Base-by-base conservation (phyloP, 2,797 vertebrate genomes). In the Kryptopterus vitreolus region DNA sequence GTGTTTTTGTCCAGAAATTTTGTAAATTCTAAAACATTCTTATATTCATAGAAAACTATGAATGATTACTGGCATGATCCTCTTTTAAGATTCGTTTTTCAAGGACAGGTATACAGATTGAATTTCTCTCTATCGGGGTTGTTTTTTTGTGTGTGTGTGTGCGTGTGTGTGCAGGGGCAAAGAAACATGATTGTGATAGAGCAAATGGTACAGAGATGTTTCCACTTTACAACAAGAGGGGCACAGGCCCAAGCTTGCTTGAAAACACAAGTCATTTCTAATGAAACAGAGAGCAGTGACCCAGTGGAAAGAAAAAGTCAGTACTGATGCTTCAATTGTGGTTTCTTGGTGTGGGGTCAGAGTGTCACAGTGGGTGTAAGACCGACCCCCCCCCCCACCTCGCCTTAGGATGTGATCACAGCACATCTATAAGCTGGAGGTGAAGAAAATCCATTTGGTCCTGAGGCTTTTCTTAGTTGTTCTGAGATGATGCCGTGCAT, bases 271-370 rank as follows among this genome's bases (percentile, higher is more conserved):
- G 31, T n/a, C 33, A 38, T 58, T 18, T 73, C 31, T 43, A 38
- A 58, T 73, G 7, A 73, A 57, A 35, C 22, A 13, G 22, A 13
- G 31, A 33, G 46, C 4, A 2, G 26, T n/a, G 35, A 43, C 35
- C 63, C 22, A 43, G 13, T 66, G 63, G 35, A 69, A 29, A 69
- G 43, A 66, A 5, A 69, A 26, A 26, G 46, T 69, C 68, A 50
- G 8, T 1, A 70, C 46, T 22, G 68, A 55, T 1, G 4, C 48
- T 53, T 53, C 48, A 16, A 38, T 9, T 24, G 13, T 33, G 71
- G 22, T 57, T 57, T 15, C 35, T 73, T 22, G 24, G 33, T n/a
- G 16, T 53, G 15, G 66, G 46, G 31, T 73, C 31, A 73, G 20
- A 35, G 15, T 73, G 33, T 73, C 53, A 18, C 53, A 16, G 26